Evolutionary conservation across 2,797 vertebrate species (phyloP).

Genomic region (Rallus crepitans): DNA sequence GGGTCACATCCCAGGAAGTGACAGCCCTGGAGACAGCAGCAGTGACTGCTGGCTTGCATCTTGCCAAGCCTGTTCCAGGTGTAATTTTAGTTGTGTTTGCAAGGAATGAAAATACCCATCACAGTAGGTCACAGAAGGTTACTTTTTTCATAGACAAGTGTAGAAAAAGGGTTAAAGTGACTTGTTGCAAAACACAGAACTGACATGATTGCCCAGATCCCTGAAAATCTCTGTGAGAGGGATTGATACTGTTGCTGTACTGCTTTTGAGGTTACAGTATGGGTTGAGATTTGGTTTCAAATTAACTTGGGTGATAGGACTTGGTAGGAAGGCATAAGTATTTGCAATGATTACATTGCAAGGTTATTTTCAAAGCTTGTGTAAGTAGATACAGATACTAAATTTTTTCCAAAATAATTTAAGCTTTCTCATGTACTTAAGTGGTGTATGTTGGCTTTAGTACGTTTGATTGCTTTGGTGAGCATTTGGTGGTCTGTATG

Average conservation of each 20-base stretch:
- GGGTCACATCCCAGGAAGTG: background rate
- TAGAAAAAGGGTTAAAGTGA: background rate
- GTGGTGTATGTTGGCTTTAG: background rate
- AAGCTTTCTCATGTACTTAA: background rate
- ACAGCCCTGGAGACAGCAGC: background rate
- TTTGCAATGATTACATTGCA: background rate
- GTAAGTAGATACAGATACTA: background rate
- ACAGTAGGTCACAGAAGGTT: background rate
- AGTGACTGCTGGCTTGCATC: background rate
- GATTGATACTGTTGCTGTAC: background rate
- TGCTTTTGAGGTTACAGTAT: background rate
- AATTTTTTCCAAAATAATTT: background rate
- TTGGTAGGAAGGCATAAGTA: background rate
- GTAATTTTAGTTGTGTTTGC: background rate
- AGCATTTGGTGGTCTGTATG: background rate
- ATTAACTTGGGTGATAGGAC: background rate
- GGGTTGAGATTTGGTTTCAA: background rate
- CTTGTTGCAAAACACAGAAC: background rate
- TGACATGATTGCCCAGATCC: background rate
- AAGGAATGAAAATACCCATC: background rate
- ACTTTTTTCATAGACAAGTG: background rate
- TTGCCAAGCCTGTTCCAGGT: fast-evolving
- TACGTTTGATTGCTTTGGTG: background rate
- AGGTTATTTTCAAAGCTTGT: background rate
- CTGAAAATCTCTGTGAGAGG: background rate